Evolutionary conservation across 2,797 vertebrate species (phyloP).

Genomic region (Hypotaenidia philippensis): DNA sequence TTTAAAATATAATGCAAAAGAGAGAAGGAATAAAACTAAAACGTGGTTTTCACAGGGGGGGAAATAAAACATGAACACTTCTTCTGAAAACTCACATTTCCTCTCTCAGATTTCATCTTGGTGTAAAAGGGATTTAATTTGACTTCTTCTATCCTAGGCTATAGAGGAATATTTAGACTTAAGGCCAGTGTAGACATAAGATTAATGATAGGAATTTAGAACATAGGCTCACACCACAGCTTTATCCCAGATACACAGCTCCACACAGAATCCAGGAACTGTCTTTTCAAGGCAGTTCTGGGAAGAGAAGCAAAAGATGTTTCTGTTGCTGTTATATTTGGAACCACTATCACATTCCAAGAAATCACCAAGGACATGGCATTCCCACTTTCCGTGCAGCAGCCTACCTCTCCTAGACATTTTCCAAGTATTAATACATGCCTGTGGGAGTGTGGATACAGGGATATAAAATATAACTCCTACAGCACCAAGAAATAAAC

Average conservation of each 20-base stretch:
- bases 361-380: not conserved
- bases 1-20: not conserved
- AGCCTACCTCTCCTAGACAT: not conserved
- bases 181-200: no score
- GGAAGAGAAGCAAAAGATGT: not conserved
- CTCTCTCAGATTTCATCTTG: not conserved
- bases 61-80: not conserved
- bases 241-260: not conserved
- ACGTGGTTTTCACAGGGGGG: not conserved
- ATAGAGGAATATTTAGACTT: no score
- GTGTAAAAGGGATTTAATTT: not conserved
- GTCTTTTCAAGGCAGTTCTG: not conserved
- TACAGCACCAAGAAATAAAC: not conserved
- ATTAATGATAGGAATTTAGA: no score
- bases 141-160: not conserved
- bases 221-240: not conserved
- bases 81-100: not conserved
- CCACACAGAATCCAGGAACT: not conserved
- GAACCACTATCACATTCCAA: not conserved
- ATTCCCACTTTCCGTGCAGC: not conserved
- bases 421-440: not conserved
- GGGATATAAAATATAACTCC: not conserved
- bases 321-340: slow-evolving; percentile 3
- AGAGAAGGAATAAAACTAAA: not conserved
- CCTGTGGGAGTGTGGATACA: not conserved